Base-by-base conservation (phyloP, 1,140 invertebrate species). In the Scylla paramamosain region DNA sequence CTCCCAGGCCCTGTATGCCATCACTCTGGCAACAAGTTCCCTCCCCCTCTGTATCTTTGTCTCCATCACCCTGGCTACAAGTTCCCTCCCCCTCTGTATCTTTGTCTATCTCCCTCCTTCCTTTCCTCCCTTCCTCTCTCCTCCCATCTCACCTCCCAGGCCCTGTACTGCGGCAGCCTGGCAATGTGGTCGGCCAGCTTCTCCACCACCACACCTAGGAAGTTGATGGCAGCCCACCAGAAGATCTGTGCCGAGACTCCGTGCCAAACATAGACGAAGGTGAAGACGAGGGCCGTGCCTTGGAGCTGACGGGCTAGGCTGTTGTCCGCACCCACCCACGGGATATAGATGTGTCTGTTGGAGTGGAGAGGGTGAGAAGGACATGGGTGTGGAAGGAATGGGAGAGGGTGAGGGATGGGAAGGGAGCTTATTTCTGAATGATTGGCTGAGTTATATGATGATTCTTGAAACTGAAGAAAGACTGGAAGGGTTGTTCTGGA, bases 211-310 rank as follows among this genome's bases (percentile, higher is more conserved):
- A 99, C 97, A 77, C 98, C 98, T 20, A 98, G 96, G 96, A 98
- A 99, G 97, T 99, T 99, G 0, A 99, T 97, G 12, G 98, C 94
- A 8, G 98, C 97, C 99, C 99, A 99, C 95, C 98, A 97, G 95
- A 99, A 97, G 95, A 99, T 98, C 96, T 98, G 98, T 39, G 97
- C 97, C 87, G 98, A 97, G 29, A 98, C 97, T 25, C 99, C 99
- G 97, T 99, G 99, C 99, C 99, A 99, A 82, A 99, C 96, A 96
- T 98, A 99, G 0, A 99, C 98, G 97, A 99, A 99, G 28, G 97
- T 96, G 97, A 99, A 99, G 96, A 98, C 99, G 0, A 98, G 96
- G 28, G 98, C 97, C 28, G 98, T 98, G 25, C 98, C 98, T 32
- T 98, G 96, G 0, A 98, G 96, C 97, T 98, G 98, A 94, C 97